These are phyloP conservation scores for Scaptomyza montana DNA, from an alignment of 1,140 invertebrate species.

Conservation along the genomic window DNA sequence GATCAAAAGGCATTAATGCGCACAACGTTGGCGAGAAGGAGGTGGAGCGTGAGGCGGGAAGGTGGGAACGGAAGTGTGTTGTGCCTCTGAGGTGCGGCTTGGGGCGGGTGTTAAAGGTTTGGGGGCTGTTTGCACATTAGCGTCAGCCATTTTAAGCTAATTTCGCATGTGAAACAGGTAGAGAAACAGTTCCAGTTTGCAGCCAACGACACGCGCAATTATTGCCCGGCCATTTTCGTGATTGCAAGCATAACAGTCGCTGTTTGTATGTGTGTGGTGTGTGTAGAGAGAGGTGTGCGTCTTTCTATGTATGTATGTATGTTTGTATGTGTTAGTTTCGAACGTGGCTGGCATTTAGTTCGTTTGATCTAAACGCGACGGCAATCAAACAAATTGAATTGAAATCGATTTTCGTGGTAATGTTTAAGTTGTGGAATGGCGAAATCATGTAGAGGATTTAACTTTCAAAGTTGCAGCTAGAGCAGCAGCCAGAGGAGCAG, in stretches of 20 bases:
- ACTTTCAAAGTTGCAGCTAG: background rate
- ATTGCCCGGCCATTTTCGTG: conserved; percentile 74
- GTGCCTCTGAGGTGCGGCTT: background rate
- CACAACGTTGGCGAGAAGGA: conserved; percentile 5
- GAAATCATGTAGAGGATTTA: conserved; percentile 32
- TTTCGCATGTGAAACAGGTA: conserved; percentile 79
- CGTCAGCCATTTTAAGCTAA: conserved; percentile 69
- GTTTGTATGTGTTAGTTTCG: conserved; percentile 22
- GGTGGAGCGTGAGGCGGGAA: background rate
- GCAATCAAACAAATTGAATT: conserved; percentile 80
- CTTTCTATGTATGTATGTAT: conserved; percentile 8
- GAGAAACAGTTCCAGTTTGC: conserved; percentile 67
- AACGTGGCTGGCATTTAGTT: conserved; percentile 71
- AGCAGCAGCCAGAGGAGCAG: background rate
- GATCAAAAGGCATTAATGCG: conserved; percentile 74
- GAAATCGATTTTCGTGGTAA: conserved; percentile 67
- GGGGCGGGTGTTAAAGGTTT: conserved; percentile 11
- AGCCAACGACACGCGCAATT: conserved; percentile 79
- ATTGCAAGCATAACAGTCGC: conserved; percentile 27
- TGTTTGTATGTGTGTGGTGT: conserved; percentile 1
- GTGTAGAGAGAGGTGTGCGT: conserved; percentile 1
- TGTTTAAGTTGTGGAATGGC: conserved; percentile 48
- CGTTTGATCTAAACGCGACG: conserved; percentile 68
- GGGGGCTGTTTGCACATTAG: conserved; percentile 66
- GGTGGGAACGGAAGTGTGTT: background rate